Base-by-base conservation (phyloP, 2,888 invertebrate genomes). In the Pedicia rivosa region DNA sequence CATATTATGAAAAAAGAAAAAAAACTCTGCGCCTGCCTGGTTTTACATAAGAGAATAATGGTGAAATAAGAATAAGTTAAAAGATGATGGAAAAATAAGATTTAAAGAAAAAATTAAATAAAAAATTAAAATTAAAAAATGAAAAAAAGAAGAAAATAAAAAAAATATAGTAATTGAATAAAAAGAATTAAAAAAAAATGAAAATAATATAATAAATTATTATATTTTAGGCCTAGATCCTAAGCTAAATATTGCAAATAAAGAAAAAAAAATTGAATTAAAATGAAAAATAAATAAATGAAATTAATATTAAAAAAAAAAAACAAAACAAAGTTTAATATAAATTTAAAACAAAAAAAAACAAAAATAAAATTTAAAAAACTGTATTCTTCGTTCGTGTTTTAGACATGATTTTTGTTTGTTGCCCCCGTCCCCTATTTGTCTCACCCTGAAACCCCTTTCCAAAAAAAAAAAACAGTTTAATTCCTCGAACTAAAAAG, bases 221-320 rank as follows among this genome's bases (percentile, higher is more conserved):
- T 33, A 33, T 22, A 33, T 14, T 22, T 29, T 37, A 37, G 37
- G 37, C 37, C 35, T 37, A 37, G 35, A 28, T 37, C 35, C 37
- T 37, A 40, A 37, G 35, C 37, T 38, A 40, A 34, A 20, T 30
- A 40, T 35, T 35, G 31, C 28, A 40, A 38, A 25, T 28, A 40
- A 27, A 28, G 12, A 38, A 28, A 25, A 14, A 34, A 22, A 13
- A 12, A 35, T 28, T 10, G 3, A 36, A 36, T 22, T 36, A 26
- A 24, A 10, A n/a, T n/a, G n/a, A n/a, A n/a, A n/a, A n/a, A n/a
- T n/a, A 24, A 24, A 20, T 5, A 24, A 24, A 24, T 24, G 8
- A 10, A 10, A 24, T 24, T 24, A 24, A 24, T 10, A 24, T 3
- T 5, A 10, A 8, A 24, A 8, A 5, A 4, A 4, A 24, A 24